Conservation (phyloP, 2,888 invertebrate genomes). For the Trisateles emortualis region DNA sequence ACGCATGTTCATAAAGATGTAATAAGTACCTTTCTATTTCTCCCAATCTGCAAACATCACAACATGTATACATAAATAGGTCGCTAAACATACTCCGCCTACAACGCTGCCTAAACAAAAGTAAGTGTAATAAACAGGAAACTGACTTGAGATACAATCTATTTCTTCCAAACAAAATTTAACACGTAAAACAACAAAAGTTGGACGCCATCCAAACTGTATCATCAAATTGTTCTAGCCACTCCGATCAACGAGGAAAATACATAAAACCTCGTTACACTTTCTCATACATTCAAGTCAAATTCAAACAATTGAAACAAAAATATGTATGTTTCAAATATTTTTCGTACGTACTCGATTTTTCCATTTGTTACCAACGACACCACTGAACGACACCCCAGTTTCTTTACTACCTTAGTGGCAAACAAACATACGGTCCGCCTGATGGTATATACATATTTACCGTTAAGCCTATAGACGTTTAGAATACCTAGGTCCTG, state of each 20-base stretch:
- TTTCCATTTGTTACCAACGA: no score
- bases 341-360: no score
- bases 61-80: neutral
- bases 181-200: slow-evolving; percentile 38
- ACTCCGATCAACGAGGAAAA: slow-evolving; percentile 11
- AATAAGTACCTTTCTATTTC: neutral
- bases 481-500: no score
- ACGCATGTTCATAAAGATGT: no score
- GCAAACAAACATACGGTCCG: no score
- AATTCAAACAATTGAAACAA: neutral
- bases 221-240: slow-evolving; percentile 36
- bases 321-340: no score
- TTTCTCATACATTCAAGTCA: neutral
- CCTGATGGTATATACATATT: no score
- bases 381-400: no score
- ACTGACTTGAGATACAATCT: slow-evolving; percentile 35
- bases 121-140: slow-evolving; percentile 43
- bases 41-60: neutral
- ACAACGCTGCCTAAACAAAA: slow-evolving; percentile 24
- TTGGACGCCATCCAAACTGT: slow-evolving; percentile 46
- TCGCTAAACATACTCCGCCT: slow-evolving; percentile 1
- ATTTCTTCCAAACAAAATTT: slow-evolving; percentile 39
- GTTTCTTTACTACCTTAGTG: no score
- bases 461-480: no score
- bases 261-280: neutral